Conservation (phyloP, 2,113 vertebrate species). For the Menura novaehollandiae region DNA sequence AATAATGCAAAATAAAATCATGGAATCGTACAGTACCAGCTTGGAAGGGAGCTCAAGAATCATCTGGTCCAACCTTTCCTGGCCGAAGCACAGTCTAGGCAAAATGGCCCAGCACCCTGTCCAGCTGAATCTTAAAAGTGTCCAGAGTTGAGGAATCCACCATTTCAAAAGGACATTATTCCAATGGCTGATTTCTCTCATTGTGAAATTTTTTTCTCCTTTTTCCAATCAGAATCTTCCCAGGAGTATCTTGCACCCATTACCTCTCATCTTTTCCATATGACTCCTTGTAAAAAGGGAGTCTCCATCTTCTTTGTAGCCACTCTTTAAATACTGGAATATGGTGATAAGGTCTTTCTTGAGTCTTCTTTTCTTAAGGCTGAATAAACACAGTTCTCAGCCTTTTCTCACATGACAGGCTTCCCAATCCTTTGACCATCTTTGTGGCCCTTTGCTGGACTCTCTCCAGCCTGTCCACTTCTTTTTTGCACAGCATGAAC, state of each 20-base stretch:
- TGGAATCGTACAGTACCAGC: accelerated
- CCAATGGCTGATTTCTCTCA: neutral
- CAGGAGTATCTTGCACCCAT: neutral
- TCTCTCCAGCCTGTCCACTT: neutral
- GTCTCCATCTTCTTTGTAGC: neutral
- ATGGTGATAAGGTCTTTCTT: neutral
- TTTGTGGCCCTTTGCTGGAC: neutral
- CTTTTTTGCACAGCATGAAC: neutral
- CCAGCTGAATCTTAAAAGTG: neutral
- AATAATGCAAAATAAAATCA: neutral
- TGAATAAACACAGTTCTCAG: neutral
- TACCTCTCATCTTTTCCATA: neutral
- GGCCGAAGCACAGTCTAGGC: neutral
- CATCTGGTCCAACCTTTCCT: neutral
- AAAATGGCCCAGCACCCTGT: neutral
- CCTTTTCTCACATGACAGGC: neutral
- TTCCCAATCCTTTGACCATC: neutral
- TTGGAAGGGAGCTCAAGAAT: neutral
- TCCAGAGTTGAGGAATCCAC: neutral
- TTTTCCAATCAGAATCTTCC: neutral
- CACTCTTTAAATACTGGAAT: neutral
- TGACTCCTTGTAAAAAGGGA: neutral
- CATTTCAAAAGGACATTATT: neutral
- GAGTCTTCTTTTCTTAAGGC: neutral
- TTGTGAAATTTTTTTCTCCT: neutral